Base-by-base conservation (phyloP, 2,113 vertebrate species). In the Apus apus region DNA sequence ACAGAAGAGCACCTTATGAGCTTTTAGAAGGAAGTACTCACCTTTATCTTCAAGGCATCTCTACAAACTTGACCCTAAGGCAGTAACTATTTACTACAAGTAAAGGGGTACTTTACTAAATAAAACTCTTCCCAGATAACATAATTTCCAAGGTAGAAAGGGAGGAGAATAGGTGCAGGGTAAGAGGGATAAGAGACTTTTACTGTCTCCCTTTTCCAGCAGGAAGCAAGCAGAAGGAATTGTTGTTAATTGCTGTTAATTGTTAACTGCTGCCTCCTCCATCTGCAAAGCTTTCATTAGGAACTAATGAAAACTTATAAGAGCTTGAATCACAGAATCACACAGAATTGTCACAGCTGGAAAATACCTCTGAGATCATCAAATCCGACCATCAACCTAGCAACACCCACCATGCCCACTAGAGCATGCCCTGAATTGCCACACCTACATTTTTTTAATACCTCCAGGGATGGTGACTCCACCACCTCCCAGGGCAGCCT, bases 181-280 rank as follows among this genome's bases (percentile, higher is more conserved):
- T 46, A 81, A 92, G 71, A 89, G 48, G 48, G 79, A 50, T 40
- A 81, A 92, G 71, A 89, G 53, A 46, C 14, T 94, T 89, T 90
- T 88, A 92, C 86, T 92, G 83, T 71, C 65, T 97, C 61, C n/a
- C 14, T 68, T 90, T 88, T 96, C 73, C 90, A 96, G 53, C 88
- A 96, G 96, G 90, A 96, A 90, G 76, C 65, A 82, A 75, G 76
- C 14, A 65, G 76, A 91, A 96, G 68, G 62, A 93, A 50, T 94
- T 92, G 88, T 92, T 95, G 86, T 90, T 96, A 95, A 95, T 90
- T 91, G 64, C 60, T 85, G 54, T 65, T 95, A 97, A 95, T 95
- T 94, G 80, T 87, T 95, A 91, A 91, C 94, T 95, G 87, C 93
- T 95, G 78, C 85, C 93, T 91, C 53, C 75, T 70, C 65, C 81